Evolutionary conservation across 2,797 vertebrate species (phyloP).

Genomic region (Leptodactylus fallax): DNA sequence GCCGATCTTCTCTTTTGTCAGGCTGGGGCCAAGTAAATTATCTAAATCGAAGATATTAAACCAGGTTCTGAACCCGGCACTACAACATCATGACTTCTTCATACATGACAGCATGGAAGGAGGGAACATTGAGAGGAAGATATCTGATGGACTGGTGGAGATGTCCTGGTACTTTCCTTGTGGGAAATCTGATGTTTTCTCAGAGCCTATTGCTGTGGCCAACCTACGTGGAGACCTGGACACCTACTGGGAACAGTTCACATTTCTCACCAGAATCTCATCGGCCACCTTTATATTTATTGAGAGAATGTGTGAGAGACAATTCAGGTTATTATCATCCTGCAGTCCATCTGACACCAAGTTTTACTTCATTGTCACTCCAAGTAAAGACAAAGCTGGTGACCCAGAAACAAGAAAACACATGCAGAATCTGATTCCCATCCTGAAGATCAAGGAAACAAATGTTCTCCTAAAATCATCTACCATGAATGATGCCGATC

Average conservation of each 20-base stretch:
- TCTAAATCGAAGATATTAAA: slow-evolving; percentile 33
- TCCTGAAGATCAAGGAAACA: slow-evolving; percentile 65
- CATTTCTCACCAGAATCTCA: not conserved
- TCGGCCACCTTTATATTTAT: not conserved
- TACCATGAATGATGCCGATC: slow-evolving; percentile 58
- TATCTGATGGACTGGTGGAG: slow-evolving; percentile 79
- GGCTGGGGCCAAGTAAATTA: slow-evolving; percentile 17
- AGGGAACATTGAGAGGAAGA: slow-evolving; percentile 63
- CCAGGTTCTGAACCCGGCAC: not conserved
- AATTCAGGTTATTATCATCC: not conserved
- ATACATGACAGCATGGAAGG: slow-evolving; percentile 18
- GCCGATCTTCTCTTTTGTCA: slow-evolving; percentile 29
- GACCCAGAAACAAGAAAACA: slow-evolving; percentile 59
- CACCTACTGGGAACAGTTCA: not conserved
- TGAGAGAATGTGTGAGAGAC: not conserved
- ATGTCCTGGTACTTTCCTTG: slow-evolving; percentile 80
- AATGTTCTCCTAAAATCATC: slow-evolving; percentile 68
- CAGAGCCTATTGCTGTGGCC: slow-evolving; percentile 71
- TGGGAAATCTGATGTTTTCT: slow-evolving; percentile 62
- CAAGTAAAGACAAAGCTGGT: slow-evolving; percentile 63
- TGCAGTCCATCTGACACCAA: not conserved
- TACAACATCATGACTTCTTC: slow-evolving; percentile 13
- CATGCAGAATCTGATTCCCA: slow-evolving; percentile 61
- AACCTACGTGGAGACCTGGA: slow-evolving; percentile 71
- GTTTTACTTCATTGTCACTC: slow-evolving; percentile 69